phyloP scores from a whole-genome alignment of 2,113 vertebrate species.

The Bothrops jararaca region DNA sequence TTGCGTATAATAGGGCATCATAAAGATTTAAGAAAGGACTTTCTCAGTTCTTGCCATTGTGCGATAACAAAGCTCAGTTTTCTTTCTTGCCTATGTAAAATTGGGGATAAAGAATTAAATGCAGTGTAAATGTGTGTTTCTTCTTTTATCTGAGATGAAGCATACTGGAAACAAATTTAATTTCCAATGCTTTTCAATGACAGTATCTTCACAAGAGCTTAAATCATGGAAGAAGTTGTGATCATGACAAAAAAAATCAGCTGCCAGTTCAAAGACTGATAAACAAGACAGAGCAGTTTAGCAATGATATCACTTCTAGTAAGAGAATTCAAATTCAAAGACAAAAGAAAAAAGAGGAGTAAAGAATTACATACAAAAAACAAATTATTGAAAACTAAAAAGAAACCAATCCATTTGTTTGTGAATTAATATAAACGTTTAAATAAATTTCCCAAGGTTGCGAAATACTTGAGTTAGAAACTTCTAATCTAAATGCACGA shows the following conservation, averaged over 20 bases:
- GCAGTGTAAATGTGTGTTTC: constrained; percentile 24
- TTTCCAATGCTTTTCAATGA: constrained; percentile 34
- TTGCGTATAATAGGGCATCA: neutral
- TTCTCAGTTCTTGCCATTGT: constrained; percentile 12
- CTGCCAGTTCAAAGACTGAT: neutral
- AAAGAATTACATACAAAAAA: neutral
- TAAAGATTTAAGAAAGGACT: neutral
- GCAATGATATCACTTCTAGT: neutral
- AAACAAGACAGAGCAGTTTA: constrained; percentile 26
- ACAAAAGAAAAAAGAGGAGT: too few relatives aligned
- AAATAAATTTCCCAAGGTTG: neutral
- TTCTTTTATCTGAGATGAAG: constrained; percentile 38
- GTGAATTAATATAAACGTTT: constrained; percentile 2
- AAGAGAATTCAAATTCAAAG: neutral
- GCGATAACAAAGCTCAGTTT: constrained; percentile 8
- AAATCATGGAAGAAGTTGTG: constrained; percentile 23
- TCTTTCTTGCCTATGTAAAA: constrained; percentile 23
- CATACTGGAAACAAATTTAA: constrained; percentile 35
- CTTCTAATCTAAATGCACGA: neutral
- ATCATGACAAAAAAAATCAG: constrained; percentile 28
- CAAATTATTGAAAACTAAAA: neutral
- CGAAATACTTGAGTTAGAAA: neutral
- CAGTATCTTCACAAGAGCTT: constrained; percentile 37
- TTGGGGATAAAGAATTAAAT: constrained; percentile 22
- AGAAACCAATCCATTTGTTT: neutral